These are phyloP conservation scores for Petaurus breviceps DNA, from an alignment of 2,113 vertebrate species.

Conservation along the genomic window DNA sequence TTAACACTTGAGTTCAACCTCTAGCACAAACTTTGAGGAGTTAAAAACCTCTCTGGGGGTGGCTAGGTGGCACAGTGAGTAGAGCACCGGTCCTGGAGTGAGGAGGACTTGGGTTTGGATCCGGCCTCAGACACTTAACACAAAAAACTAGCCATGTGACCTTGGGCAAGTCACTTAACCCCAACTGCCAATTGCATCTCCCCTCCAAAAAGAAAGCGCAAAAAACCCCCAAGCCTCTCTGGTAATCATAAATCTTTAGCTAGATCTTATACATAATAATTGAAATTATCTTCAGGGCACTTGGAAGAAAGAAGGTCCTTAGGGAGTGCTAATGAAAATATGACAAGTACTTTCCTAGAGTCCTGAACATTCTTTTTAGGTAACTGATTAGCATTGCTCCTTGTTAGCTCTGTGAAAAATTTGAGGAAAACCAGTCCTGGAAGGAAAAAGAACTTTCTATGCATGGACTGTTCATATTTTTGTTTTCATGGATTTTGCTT, in stretches of 20 bases:
- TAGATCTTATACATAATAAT: neutral
- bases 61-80: too few relatives aligned
- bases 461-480: neutral
- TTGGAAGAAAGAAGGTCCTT: neutral
- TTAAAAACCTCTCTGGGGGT: neutral
- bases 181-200: too few relatives aligned
- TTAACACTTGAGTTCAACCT: neutral
- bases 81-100: too few relatives aligned
- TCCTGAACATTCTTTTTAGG: neutral
- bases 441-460: neutral
- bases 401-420: neutral
- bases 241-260: neutral
- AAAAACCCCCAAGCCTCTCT: neutral
- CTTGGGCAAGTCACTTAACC: too few relatives aligned
- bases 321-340: neutral
- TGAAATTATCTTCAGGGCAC: neutral
- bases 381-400: neutral
- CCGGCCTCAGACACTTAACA: too few relatives aligned
- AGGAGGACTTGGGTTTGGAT: too few relatives aligned
- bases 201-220: too few relatives aligned
- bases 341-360: neutral
- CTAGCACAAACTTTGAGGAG: neutral
- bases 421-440: too few relatives aligned
- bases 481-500: neutral
- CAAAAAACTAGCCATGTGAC: too few relatives aligned